Evolutionary conservation across 2,888 invertebrate species (phyloP).

Genomic region (Eupithecia exiguata): DNA sequence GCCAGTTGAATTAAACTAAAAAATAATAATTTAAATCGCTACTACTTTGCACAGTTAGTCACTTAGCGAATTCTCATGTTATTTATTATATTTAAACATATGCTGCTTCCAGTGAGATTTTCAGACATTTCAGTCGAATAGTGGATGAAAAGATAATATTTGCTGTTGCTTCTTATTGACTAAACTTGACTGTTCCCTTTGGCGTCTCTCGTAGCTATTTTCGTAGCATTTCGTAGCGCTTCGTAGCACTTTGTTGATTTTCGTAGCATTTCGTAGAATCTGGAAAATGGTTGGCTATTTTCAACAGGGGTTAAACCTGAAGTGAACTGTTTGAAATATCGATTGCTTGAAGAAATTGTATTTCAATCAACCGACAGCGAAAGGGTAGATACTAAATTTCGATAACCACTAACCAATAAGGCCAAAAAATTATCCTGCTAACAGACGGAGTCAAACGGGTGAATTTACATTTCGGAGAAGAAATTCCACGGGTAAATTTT

Average conservation of each 20-base stretch:
- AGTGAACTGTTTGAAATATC: neutral
- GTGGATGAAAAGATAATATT: constrained; percentile 5
- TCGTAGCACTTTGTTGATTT: constrained; percentile 1
- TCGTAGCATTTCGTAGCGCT: neutral
- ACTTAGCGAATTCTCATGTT: neutral
- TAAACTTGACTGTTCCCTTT: constrained; percentile 1
- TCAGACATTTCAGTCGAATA: neutral
- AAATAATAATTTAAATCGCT: neutral
- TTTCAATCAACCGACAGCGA: neutral
- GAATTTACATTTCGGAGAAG: neutral
- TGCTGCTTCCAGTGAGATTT: neutral
- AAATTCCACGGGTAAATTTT: neutral
- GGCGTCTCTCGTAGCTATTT: constrained; percentile 3
- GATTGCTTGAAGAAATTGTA: neutral
- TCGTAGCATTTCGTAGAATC: neutral
- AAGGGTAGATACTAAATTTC: neutral
- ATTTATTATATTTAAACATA: too few species aligned
- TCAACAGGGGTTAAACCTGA: neutral
- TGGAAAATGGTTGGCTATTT: neutral
- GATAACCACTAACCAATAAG: neutral
- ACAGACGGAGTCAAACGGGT: too few species aligned
- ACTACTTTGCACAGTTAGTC: neutral
- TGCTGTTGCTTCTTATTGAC: neutral
- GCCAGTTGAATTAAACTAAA: neutral
- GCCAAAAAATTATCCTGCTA: neutral